These are phyloP conservation scores for Colletes collaris DNA, from an alignment of 2,888 invertebrate species.

Conservation along the genomic window DNA sequence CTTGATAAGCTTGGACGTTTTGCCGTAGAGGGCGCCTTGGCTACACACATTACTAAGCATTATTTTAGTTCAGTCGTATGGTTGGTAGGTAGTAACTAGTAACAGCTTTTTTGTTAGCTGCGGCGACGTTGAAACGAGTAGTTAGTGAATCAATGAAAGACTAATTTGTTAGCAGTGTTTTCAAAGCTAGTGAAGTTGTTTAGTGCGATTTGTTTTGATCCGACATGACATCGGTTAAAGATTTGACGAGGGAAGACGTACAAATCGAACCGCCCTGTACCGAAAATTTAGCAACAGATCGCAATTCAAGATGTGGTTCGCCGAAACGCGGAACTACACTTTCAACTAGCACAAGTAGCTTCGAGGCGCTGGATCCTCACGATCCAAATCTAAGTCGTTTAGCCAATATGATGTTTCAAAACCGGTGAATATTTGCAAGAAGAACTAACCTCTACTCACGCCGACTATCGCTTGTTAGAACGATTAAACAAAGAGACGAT, in stretches of 20 bases:
- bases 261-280: slow-evolving; percentile 47
- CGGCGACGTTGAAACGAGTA: too few species aligned
- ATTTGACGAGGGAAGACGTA: slow-evolving; percentile 55
- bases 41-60: too few species aligned
- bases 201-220: background rate
- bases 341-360: slow-evolving; percentile 94
- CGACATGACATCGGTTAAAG: slow-evolving; percentile 52
- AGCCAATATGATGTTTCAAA: slow-evolving; percentile 95
- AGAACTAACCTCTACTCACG: slow-evolving; percentile 93
- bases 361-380: slow-evolving; percentile 94
- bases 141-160: too few species aligned
- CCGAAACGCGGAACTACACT: slow-evolving; percentile 87
- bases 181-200: too few species aligned
- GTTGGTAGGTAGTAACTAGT: too few species aligned
- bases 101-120: too few species aligned
- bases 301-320: slow-evolving; percentile 75
- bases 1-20: too few species aligned
- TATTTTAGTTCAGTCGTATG: too few species aligned
- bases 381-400: slow-evolving; percentile 95
- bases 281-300: slow-evolving; percentile 68
- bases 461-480: slow-evolving; percentile 96
- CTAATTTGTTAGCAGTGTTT: too few species aligned
- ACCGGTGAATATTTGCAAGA: slow-evolving; percentile 96
- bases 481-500: slow-evolving; percentile 95
- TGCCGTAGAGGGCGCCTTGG: too few species aligned